Conservation (phyloP, 1,140 invertebrate species). For the Wasmannia auropunctata region DNA sequence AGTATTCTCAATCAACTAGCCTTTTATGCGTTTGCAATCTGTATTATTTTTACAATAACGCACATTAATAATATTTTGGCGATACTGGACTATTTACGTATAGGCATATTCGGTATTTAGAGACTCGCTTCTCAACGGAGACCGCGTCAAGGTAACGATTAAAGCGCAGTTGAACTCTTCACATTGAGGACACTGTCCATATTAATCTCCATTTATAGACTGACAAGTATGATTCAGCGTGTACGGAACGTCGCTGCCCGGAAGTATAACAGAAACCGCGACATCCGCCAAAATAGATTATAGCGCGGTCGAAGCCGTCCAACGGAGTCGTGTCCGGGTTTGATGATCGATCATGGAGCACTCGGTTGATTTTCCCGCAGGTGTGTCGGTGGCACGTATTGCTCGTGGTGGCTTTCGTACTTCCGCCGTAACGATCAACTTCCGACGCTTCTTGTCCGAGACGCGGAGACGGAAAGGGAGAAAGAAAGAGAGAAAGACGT, state of each 20-base stretch:
- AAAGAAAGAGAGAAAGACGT: not conserved
- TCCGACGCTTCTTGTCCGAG: conserved; percentile 42
- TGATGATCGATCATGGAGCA: conserved; percentile 43
- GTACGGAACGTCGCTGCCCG: not conserved
- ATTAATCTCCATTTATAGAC: not conserved
- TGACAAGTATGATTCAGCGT: not conserved
- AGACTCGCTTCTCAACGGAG: not conserved
- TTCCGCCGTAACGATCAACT: conserved; percentile 56
- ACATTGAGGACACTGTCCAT: too few relatives aligned
- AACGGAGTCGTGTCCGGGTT: not conserved
- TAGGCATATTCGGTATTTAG: not conserved
- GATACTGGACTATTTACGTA: not conserved
- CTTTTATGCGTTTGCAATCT: not conserved
- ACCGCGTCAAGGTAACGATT: not conserved
- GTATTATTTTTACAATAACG: not conserved
- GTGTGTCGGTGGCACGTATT: conserved; percentile 22
- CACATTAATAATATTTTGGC: conserved; percentile 21
- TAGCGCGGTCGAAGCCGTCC: not conserved
- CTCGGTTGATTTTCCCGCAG: conserved; percentile 20
- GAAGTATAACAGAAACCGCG: not conserved
- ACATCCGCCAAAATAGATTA: not conserved
- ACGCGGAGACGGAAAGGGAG: not conserved
- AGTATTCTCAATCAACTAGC: not conserved
- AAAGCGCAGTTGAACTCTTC: not conserved
- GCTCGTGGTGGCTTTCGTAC: not conserved